Conservation (phyloP, 1,140 invertebrate species). For the Coptotermes formosanus region DNA sequence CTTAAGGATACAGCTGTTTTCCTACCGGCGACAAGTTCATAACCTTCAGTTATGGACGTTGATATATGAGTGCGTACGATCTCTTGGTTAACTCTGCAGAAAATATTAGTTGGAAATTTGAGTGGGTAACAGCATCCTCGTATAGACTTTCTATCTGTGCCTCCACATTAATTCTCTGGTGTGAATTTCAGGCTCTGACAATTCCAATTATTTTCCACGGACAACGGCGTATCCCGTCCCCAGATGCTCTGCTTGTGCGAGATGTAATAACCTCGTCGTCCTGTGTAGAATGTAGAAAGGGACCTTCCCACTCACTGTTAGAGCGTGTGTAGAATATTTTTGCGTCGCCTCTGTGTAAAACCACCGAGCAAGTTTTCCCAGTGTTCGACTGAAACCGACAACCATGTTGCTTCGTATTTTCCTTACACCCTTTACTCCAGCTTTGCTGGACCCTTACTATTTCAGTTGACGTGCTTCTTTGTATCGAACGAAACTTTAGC, state of each 20-base stretch:
- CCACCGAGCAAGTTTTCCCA: not conserved
- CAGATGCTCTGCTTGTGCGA: not conserved
- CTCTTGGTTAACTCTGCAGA: not conserved
- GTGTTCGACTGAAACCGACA: not conserved
- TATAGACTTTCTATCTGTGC: not conserved
- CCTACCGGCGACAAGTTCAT: no score
- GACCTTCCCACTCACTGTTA: not conserved
- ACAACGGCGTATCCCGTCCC: not conserved
- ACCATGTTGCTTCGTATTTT: no score
- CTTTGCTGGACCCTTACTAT: no score
- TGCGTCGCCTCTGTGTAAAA: not conserved
- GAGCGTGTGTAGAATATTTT: not conserved
- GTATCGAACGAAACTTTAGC: no score
- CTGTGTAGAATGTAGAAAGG: not conserved
- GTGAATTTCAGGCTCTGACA: conserved; percentile 7
- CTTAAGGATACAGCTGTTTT: no score
- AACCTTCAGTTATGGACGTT: not conserved
- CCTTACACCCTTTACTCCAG: no score
- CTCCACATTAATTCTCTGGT: not conserved
- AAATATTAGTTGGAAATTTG: not conserved
- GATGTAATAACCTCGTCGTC: not conserved
- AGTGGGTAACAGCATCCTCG: not conserved
- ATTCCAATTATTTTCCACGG: not conserved
- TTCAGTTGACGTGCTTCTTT: no score
- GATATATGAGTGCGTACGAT: not conserved